Evolutionary conservation across 2,113 vertebrate species (phyloP), one percentile per base, ranked within the genome.

Genomic region (Falcunculus frontatus): DNA sequence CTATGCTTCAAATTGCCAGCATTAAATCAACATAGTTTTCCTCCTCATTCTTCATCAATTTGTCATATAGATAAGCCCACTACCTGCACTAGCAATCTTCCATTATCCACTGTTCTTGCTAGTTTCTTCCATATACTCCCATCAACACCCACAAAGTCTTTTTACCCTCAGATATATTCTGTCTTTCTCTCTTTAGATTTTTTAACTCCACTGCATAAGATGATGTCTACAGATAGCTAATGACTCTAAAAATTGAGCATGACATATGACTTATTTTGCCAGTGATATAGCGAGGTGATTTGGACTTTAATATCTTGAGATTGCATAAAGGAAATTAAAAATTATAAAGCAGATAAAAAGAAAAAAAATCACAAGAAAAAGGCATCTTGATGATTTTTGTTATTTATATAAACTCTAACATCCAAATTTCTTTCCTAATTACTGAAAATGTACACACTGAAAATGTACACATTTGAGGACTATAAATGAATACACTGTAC

Each of bases 21-120:
- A 69, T 96, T 97, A 97, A 97, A 96, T 97, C 96, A 97, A 96
- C 96, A 94, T 95, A 95, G 95, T 96, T 96, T 96, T 95, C 90
- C 91, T 95, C 87, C 88, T 97, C 96, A 96, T 96, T 96, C 93
- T 96, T 96, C 94, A 95, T 97, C 96, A 95, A 95, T 97, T 96
- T 97, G 96, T 97, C 95, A 96, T 90, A 95, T 79, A 97, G 97
- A 97, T 97, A 97, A 97, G 93, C 96, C 91, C 79, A 89, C 95
- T 96, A 94, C 96, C 90, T 96, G 94, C 89, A 84, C 87, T 91
- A 89, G 87, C 92, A 95, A 87, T 96, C 94, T 96, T 95, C 95
- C 93, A 97, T 97, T 97, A 97, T 94, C 94, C 90, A 85, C 94
- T 94, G 73, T 93, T 97, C 95, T 97, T 92, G 79, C 96, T 94